Conservation (phyloP, 2,797 vertebrate species). For the Gouania willdenowi region DNA sequence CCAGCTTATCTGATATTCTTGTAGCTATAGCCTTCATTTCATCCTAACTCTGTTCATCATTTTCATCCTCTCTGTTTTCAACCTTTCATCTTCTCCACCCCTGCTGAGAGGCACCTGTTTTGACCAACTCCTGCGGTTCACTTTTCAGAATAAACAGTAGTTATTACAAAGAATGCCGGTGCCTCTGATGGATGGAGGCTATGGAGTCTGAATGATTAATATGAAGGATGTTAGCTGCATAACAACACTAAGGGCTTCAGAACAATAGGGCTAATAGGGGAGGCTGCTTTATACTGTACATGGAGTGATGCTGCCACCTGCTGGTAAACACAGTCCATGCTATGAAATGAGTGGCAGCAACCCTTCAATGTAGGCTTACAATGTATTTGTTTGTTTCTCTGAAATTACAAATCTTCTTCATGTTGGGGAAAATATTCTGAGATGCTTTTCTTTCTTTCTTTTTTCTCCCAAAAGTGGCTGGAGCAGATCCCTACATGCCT, state of each 20-base stretch:
- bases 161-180: constrained; percentile 47
- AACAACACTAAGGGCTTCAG: constrained; percentile 48
- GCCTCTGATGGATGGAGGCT: constrained; percentile 55
- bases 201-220: constrained; percentile 65
- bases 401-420: neutral
- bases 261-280: constrained; percentile 46
- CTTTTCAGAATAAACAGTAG: constrained; percentile 56
- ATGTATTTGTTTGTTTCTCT: neutral
- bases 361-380: too few relatives aligned
- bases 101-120: constrained; percentile 67
- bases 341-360: neutral
- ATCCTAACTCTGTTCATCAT: constrained; percentile 56
- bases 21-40: constrained; percentile 55
- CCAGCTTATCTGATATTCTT: constrained; percentile 64
- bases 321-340: constrained; percentile 36
- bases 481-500: constrained; percentile 90
- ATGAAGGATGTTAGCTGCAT: constrained; percentile 62
- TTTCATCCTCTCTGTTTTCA: constrained; percentile 51
- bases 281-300: constrained; percentile 27
- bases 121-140: constrained; percentile 45
- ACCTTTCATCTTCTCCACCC: constrained; percentile 56
- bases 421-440: neutral
- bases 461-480: too few relatives aligned
- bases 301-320: constrained; percentile 67
- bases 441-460: neutral